These are phyloP conservation scores for Dascillus cervinus DNA, from an alignment of 2,888 invertebrate species.

Conservation along the genomic window DNA sequence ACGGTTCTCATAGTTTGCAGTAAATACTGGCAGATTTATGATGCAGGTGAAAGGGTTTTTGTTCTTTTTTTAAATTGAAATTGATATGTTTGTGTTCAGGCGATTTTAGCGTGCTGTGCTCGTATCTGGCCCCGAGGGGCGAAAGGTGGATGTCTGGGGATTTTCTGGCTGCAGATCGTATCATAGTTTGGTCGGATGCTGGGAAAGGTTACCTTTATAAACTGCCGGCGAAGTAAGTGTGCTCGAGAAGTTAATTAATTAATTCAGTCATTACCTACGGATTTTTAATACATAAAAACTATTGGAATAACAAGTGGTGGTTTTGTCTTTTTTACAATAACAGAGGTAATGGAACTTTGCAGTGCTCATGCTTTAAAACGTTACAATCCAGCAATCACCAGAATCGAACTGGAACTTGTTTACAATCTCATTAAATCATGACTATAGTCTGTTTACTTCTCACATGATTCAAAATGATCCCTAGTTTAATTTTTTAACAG, in stretches of 20 bases:
- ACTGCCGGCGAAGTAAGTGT: constrained; percentile 86
- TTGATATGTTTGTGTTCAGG: constrained; percentile 47
- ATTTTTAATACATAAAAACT: neutral
- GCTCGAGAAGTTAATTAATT: constrained; percentile 4
- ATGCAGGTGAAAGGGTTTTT: constrained; percentile 51
- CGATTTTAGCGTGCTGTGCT: constrained; percentile 93
- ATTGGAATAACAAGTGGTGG: neutral
- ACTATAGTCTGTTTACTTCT: no score
- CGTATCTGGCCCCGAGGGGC: constrained; percentile 79
- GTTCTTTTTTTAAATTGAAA: neutral
- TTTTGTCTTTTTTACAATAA: neutral
- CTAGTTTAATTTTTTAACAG: no score
- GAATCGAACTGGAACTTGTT: no score
- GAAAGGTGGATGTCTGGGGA: constrained; percentile 95
- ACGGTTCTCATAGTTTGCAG: constrained; percentile 95
- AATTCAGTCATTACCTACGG: no score
- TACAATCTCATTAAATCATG: no score
- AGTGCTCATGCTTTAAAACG: no score
- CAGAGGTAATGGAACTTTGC: neutral
- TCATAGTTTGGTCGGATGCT: constrained; percentile 92
- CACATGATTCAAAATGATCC: no score
- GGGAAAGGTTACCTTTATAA: constrained; percentile 94
- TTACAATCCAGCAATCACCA: no score
- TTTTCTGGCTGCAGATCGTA: constrained; percentile 84
- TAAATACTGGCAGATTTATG: constrained; percentile 91